A percentile compares a stretch with the other conserved stretches of the same genome.
Evolutionary conservation across 1,140 invertebrate species (phyloP).

Genomic region (Drosophila bifasciata): DNA sequence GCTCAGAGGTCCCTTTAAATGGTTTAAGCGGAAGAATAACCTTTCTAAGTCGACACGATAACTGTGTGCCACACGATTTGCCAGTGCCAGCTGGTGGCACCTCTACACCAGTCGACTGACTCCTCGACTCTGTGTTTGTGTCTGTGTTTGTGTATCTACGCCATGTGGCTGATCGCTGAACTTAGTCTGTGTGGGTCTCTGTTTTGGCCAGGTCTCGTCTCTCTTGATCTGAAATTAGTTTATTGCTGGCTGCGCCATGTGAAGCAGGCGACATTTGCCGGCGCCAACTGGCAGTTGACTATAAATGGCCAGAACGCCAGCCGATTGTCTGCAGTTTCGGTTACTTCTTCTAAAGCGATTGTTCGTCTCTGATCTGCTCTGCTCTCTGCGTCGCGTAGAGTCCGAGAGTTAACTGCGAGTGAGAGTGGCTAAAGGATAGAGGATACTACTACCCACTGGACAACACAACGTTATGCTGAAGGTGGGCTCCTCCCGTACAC

Average conservation of each 20-base stretch:
- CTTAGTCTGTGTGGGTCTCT: constrained; percentile 5
- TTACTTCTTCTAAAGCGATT: constrained; percentile 61
- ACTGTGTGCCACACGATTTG: constrained; percentile 58
- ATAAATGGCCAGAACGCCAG: constrained; percentile 76
- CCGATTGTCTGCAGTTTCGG: constrained; percentile 70
- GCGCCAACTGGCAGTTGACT: constrained; percentile 59
- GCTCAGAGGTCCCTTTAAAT: constrained; percentile 66
- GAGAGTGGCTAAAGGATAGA: constrained; percentile 11
- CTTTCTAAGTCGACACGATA: constrained; percentile 72
- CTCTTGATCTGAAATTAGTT: constrained; percentile 78
- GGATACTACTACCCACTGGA: constrained; percentile 17
- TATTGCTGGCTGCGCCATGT: constrained; percentile 74
- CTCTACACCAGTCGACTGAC: background rate
- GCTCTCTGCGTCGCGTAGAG: constrained; percentile 33
- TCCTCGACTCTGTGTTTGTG: constrained; percentile 11
- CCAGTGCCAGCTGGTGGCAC: constrained; percentile 61
- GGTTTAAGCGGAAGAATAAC: constrained; percentile 80
- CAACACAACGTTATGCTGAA: constrained; percentile 51
- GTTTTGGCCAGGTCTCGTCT: constrained; percentile 13
- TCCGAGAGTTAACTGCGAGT: constrained; percentile 44
- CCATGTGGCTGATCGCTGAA: constrained; percentile 71
- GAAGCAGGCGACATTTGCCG: constrained; percentile 82
- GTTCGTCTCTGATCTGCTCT: too few relatives aligned
- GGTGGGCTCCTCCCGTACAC: constrained; percentile 19
- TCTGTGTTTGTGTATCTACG: constrained; percentile 19